Conservation (phyloP, 53 echinoderm and acorn worm genomes). For the Temnopleurus reevesii region DNA sequence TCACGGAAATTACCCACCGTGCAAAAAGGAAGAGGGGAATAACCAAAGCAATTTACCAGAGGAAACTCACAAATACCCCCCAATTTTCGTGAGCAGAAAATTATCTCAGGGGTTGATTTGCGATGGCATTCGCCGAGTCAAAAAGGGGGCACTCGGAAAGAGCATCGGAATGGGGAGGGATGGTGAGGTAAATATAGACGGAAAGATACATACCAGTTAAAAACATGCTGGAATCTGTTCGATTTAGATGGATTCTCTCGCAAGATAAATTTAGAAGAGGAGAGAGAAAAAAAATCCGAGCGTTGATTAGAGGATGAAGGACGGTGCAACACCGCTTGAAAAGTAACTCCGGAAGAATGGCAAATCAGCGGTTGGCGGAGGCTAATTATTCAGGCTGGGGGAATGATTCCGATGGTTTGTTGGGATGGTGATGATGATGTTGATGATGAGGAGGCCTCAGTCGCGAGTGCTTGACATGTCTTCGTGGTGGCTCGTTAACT, state of each 20-base stretch:
- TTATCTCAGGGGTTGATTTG: conserved; percentile 43
- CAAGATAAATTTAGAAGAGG: too few species aligned
- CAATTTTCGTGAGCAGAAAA: conserved; percentile 37
- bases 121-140: conserved; percentile 8
- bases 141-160: background rate
- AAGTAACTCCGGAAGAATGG: conserved; percentile 54
- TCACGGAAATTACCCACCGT: conserved; percentile 55
- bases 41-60: conserved; percentile 47
- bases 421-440: background rate
- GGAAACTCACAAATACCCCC: conserved; percentile 61
- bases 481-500: conserved; percentile 39
- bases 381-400: conserved; percentile 52
- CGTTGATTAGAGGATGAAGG: conserved; percentile 47
- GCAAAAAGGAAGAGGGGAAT: conserved; percentile 39
- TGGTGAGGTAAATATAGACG: conserved; percentile 8
- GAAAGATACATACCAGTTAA: conserved; percentile 50
- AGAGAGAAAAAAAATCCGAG: conserved; percentile 39
- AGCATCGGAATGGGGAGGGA: background rate
- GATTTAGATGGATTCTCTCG: background rate
- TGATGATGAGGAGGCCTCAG: conserved; percentile 25
- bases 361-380: conserved; percentile 48
- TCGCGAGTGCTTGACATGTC: conserved; percentile 32
- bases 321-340: background rate
- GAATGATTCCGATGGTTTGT: background rate
- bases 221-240: conserved; percentile 46